These are phyloP conservation scores for Caradrina clavipalpis DNA, from an alignment of 2,888 invertebrate genomes.

Conservation along the genomic window DNA sequence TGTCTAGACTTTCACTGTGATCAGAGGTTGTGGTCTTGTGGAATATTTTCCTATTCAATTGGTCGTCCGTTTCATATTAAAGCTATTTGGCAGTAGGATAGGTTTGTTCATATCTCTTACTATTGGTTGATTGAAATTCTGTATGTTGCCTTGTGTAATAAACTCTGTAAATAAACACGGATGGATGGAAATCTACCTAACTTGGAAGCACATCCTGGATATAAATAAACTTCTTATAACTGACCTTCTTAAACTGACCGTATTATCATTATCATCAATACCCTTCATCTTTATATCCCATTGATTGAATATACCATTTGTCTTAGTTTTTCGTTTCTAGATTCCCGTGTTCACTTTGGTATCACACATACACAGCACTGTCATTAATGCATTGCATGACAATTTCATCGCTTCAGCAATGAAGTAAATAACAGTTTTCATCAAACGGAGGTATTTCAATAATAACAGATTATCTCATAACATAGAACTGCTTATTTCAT, in stretches of 20 bases:
- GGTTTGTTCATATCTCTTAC: not conserved
- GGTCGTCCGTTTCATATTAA: not conserved
- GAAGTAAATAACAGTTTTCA: conserved; percentile 8
- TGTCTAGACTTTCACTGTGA: conserved; percentile 57
- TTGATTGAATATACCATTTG: no score
- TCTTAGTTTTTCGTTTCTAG: not conserved
- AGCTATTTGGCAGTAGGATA: no score
- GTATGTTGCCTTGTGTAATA: no score
- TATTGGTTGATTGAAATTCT: not conserved
- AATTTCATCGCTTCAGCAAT: conserved; percentile 13
- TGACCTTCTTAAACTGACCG: not conserved
- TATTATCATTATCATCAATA: not conserved
- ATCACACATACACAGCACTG: not conserved
- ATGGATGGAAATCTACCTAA: no score
- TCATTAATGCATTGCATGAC: not conserved
- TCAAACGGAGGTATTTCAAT: conserved; percentile 2
- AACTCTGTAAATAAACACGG: no score
- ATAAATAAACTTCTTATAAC: no score
- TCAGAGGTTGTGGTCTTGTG: conserved; percentile 29
- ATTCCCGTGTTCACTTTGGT: not conserved
- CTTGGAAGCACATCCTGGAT: no score
- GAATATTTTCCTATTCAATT: conserved; percentile 21
- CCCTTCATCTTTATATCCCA: not conserved
- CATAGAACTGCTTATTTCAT: conserved; percentile 4
- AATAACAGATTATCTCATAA: not conserved